Percentiles rank a stretch among this genome's conserved stretches.
Evolutionary conservation across 37 sponge, comb jelly and placozoan species (phyloP).

Genomic region (Halichondria panicea): DNA sequence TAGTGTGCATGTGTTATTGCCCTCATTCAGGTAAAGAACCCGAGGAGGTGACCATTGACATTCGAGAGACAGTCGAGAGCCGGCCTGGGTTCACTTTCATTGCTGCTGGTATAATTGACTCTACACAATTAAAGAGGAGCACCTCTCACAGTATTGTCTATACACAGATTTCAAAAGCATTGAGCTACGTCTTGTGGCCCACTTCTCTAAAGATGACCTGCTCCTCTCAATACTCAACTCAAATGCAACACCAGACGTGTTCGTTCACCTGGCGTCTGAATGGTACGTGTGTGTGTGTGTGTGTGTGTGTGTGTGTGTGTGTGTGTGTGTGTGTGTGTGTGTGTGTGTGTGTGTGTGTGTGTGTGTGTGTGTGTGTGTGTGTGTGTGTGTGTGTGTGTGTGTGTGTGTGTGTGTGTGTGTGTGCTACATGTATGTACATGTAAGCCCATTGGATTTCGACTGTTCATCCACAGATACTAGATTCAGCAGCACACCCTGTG

Average conservation of each 20-base stretch:
- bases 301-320: too few relatives aligned
- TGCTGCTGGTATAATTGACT: constrained; percentile 27
- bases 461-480: too few relatives aligned
- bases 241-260: constrained; percentile 46
- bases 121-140: neutral
- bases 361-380: too few relatives aligned
- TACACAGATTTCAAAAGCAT: constrained; percentile 80
- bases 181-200: constrained; percentile 83
- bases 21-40: constrained; percentile 15
- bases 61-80: constrained; percentile 49
- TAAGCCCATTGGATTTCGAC: too few relatives aligned
- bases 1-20: too few relatives aligned
- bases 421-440: too few relatives aligned
- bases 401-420: too few relatives aligned
- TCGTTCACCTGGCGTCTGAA: constrained; percentile 53
- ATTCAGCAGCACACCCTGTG: too few relatives aligned
- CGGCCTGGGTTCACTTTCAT: constrained; percentile 40
- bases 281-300: constrained; percentile 70
- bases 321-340: too few relatives aligned
- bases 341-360: too few relatives aligned
- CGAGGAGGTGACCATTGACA: constrained; percentile 27
- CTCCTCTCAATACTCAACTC: constrained; percentile 32
- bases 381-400: too few relatives aligned
- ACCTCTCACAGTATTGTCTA: neutral
- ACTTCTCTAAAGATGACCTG: constrained; percentile 62